These are phyloP conservation scores for Drosophila rufa DNA, from an alignment of 1,140 invertebrate genomes.

Conservation along the genomic window DNA sequence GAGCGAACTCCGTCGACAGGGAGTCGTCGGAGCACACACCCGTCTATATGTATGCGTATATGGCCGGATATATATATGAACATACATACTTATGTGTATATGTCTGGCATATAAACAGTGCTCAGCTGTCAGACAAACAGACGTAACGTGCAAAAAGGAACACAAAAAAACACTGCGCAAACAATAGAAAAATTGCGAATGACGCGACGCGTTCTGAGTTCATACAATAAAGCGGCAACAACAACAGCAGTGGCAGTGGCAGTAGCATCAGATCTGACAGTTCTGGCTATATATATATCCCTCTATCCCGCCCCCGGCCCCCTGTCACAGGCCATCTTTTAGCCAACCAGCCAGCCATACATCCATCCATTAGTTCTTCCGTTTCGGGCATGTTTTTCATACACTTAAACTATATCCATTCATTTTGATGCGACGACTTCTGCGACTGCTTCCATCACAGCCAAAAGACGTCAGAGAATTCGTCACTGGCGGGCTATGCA, in stretches of 20 bases:
- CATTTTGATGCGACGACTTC: conserved; percentile 51
- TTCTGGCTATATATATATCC: conserved; percentile 18
- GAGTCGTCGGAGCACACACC: conserved; percentile 46
- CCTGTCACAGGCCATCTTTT: conserved; percentile 40
- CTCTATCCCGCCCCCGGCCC: conserved; percentile 1
- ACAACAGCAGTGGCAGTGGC: conserved; percentile 10
- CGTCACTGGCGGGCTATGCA: conserved; percentile 21
- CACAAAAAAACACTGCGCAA: conserved; percentile 45
- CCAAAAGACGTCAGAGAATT: conserved; percentile 31
- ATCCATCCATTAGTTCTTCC: conserved; percentile 70
- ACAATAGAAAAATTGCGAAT: conserved; percentile 65
- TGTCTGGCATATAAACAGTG: conserved; percentile 66
- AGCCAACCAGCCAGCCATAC: conserved; percentile 58
- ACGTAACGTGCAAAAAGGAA: conserved; percentile 61
- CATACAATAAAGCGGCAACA: conserved; percentile 47
- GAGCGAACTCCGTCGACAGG: conserved; percentile 54
- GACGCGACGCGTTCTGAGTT: conserved; percentile 57
- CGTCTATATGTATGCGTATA: conserved; percentile 6
- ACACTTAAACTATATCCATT: conserved; percentile 64
- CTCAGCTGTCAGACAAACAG: conserved; percentile 67
- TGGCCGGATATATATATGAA: conserved; percentile 17
- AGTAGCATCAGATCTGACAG: conserved; percentile 48
- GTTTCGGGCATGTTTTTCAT: conserved; percentile 64
- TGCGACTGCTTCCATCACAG: conserved; percentile 33
- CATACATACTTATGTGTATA: conserved; percentile 14